Evolutionary conservation across 2,888 invertebrate genomes (phyloP).

Genomic region (Tineola bisselliella): DNA sequence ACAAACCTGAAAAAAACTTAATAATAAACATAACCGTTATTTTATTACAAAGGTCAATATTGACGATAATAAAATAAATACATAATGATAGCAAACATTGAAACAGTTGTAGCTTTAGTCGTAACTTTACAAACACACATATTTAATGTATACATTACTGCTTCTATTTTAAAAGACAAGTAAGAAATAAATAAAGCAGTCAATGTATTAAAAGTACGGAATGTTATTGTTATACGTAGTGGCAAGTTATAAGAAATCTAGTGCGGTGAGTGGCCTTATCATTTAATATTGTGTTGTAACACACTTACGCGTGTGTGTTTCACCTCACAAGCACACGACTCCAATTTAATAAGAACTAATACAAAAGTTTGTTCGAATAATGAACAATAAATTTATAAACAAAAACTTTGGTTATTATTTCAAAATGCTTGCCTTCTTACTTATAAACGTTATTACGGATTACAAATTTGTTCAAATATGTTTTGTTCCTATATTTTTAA

Average conservation of each 20-base stretch:
- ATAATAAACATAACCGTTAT: not conserved
- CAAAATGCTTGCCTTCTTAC: too few relatives aligned
- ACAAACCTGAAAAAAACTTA: not conserved
- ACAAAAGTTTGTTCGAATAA: not conserved
- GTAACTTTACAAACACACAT: not conserved
- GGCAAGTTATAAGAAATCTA: not conserved
- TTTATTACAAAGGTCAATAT: not conserved
- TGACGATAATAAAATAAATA: not conserved
- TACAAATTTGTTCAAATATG: too few relatives aligned
- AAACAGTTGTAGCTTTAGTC: not conserved
- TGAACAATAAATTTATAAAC: too few relatives aligned
- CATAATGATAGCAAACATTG: not conserved
- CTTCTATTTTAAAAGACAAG: not conserved
- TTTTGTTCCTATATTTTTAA: too few relatives aligned
- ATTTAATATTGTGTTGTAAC: conserved; percentile 2
- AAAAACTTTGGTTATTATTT: too few relatives aligned
- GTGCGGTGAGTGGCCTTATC: conserved; percentile 9
- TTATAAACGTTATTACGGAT: too few relatives aligned
- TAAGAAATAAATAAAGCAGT: not conserved
- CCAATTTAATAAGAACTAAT: conserved; percentile 6
- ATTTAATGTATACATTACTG: not conserved
- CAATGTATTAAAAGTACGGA: not conserved
- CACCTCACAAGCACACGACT: not conserved
- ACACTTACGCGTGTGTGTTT: not conserved
- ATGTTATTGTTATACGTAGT: not conserved